A percentile compares a stretch with the other conserved stretches of the same genome.
Evolutionary conservation across 1,140 invertebrate genomes (phyloP).

Genomic region (Formica selysi): DNA sequence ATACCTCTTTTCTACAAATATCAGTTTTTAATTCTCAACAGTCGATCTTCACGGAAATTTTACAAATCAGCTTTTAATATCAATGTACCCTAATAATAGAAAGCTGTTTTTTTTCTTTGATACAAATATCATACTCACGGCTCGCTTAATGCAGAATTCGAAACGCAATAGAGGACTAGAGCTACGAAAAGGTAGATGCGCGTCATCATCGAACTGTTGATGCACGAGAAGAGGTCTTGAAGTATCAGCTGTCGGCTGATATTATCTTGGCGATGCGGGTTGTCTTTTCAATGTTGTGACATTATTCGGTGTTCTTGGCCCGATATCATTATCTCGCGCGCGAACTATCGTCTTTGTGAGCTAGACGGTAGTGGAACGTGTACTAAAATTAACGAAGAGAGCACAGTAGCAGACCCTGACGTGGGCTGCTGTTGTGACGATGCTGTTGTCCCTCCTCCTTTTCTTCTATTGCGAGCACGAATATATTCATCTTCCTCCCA

Average conservation of each 20-base stretch:
- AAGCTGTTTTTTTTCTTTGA: background rate
- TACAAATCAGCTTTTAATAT: background rate
- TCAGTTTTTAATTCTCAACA: background rate
- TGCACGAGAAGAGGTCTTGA: background rate
- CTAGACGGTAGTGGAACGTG: conserved; percentile 28
- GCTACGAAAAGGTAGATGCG: background rate
- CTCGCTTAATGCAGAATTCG: background rate
- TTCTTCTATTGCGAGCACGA: conserved; percentile 7
- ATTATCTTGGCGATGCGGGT: background rate
- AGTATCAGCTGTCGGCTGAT: background rate
- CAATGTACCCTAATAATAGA: background rate
- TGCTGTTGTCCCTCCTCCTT: background rate
- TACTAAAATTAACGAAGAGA: conserved; percentile 52
- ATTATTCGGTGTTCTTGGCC: conserved; percentile 41
- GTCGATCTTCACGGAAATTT: background rate
- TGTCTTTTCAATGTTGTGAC: conserved; percentile 16
- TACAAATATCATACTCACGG: conserved; percentile 22
- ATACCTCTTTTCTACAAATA: background rate
- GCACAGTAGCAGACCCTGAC: conserved; percentile 5
- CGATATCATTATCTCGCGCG: conserved; percentile 21
- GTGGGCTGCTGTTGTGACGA: conserved; percentile 17
- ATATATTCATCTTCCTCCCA: background rate
- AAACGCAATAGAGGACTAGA: conserved; percentile 22
- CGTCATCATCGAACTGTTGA: conserved; percentile 8
- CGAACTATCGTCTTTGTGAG: conserved; percentile 28